phyloP scores from a whole-genome alignment of 2,888 invertebrate genomes.

The Entomobrya multifasciata region DNA sequence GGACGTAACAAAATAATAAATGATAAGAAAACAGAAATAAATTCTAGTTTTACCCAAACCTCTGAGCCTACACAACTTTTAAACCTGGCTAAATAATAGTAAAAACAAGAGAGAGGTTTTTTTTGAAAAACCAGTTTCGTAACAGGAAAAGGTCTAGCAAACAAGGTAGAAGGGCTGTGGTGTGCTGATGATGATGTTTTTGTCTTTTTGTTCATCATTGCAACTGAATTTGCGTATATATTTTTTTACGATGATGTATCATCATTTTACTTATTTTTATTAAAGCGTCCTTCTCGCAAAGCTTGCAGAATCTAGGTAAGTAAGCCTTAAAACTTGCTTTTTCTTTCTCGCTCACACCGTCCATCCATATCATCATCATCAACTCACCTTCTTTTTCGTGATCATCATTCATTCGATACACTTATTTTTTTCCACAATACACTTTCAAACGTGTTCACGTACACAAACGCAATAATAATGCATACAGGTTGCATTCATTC shows the following conservation, averaged over 20 bases:
- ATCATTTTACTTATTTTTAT: conserved; percentile 15
- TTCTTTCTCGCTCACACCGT: conserved; percentile 40
- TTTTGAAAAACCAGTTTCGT: conserved; percentile 72
- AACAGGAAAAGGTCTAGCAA: conserved; percentile 62
- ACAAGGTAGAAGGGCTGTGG: conserved; percentile 22
- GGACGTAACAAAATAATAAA: conserved; percentile 61
- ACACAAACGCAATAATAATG: background rate
- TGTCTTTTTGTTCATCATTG: background rate
- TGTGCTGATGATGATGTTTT: background rate
- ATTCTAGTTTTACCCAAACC: conserved; percentile 31
- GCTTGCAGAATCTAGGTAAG: conserved; percentile 67
- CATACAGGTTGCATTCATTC: background rate
- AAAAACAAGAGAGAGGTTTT: conserved; percentile 26
- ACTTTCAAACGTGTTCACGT: conserved; percentile 66
- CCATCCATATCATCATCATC: conserved; percentile 42
- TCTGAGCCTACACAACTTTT: conserved; percentile 1
- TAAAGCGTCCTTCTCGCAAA: background rate
- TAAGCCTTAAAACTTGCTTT: conserved; percentile 73
- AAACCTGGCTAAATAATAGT: conserved; percentile 5
- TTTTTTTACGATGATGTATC: conserved; percentile 2
- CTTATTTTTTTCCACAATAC: conserved; percentile 47
- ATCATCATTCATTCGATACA: conserved; percentile 43
- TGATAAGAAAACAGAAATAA: conserved; percentile 39
- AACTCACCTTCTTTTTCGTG: conserved; percentile 68
- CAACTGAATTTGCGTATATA: background rate